These are phyloP conservation scores for Xylota segnis DNA, from an alignment of 2,888 invertebrate species.

Conservation along the genomic window DNA sequence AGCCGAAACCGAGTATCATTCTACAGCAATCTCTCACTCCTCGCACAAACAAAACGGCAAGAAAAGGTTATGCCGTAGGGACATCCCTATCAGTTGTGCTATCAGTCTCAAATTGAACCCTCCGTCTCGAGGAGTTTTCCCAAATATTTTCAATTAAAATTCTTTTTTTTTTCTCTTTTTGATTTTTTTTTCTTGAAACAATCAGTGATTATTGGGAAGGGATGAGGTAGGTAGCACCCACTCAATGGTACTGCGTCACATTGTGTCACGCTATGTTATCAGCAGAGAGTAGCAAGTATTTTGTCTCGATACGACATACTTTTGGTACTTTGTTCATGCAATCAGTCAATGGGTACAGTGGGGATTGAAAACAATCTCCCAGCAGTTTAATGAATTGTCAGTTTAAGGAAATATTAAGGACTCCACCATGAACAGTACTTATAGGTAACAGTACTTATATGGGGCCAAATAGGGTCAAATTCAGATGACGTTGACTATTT, in stretches of 20 bases:
- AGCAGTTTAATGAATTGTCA: neutral
- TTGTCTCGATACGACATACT: slow-evolving; percentile 27
- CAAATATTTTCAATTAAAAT: slow-evolving; percentile 68
- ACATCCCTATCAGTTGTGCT: slow-evolving; percentile 39
- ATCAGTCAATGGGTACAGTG: neutral
- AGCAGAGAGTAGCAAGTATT: slow-evolving; percentile 26
- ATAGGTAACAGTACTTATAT: too few species aligned
- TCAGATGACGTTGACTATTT: too few species aligned
- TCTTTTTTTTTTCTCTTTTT: slow-evolving; percentile 44
- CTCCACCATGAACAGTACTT: too few species aligned
- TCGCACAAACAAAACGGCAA: neutral
- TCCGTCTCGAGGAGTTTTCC: slow-evolving; percentile 36
- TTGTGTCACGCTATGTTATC: slow-evolving; percentile 35
- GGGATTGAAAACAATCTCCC: neutral
- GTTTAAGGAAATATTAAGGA: too few species aligned
- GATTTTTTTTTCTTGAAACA: slow-evolving; percentile 13
- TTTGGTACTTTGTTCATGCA: slow-evolving; percentile 1
- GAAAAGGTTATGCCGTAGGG: slow-evolving; percentile 67
- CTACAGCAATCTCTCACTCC: slow-evolving; percentile 42
- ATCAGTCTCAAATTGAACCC: slow-evolving; percentile 33
- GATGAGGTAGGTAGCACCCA: slow-evolving; percentile 8
- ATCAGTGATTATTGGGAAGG: slow-evolving; percentile 36
- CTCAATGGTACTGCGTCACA: slow-evolving; percentile 4
- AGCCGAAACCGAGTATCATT: slow-evolving; percentile 54
- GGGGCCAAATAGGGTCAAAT: too few species aligned